These are phyloP conservation scores for Pelobates fuscus DNA, from an alignment of 2,113 vertebrate genomes.

Conservation along the genomic window DNA sequence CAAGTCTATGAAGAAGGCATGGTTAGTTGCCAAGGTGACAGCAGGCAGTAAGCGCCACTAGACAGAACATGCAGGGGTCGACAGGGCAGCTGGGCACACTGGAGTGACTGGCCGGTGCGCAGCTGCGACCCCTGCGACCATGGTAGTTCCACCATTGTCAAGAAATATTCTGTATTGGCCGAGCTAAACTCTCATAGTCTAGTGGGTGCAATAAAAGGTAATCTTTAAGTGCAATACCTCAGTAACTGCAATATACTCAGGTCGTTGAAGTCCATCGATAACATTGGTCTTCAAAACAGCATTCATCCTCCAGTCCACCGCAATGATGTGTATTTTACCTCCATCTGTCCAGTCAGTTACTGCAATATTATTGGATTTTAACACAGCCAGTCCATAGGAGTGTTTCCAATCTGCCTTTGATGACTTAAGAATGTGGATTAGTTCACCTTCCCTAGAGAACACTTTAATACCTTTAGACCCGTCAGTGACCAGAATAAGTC, in stretches of 20 bases:
- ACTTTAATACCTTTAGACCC: constrained; percentile 44
- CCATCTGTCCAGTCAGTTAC: constrained; percentile 39
- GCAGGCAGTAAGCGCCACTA: too few relatives aligned
- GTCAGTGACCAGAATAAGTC: constrained; percentile 22
- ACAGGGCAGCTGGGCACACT: too few relatives aligned
- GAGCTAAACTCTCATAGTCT: too few relatives aligned
- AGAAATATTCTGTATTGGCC: too few relatives aligned
- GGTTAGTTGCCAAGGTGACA: too few relatives aligned
- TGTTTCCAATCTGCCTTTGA: constrained; percentile 32
- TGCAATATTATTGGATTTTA: constrained; percentile 46
- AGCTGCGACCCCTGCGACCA: too few relatives aligned
- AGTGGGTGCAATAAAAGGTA: too few relatives aligned
- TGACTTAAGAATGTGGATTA: constrained; percentile 48
- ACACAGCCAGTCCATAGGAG: constrained; percentile 25
- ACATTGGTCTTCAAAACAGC: constrained; percentile 40
- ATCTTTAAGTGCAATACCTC: constrained; percentile 41
- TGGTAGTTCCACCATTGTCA: too few relatives aligned
- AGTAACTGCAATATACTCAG: constrained; percentile 41
- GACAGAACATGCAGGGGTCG: too few relatives aligned
- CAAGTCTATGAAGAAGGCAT: too few relatives aligned
- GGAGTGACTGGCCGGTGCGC: too few relatives aligned
- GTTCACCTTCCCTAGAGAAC: constrained; percentile 48
- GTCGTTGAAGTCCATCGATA: constrained; percentile 52
- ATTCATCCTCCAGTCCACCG: constrained; percentile 52
- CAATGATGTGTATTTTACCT: constrained; percentile 45